A percentile compares a stretch with the other conserved stretches of the same genome.
Evolutionary conservation across 2,888 invertebrate species (phyloP).

Genomic region (Tricholauxania praeusta): DNA sequence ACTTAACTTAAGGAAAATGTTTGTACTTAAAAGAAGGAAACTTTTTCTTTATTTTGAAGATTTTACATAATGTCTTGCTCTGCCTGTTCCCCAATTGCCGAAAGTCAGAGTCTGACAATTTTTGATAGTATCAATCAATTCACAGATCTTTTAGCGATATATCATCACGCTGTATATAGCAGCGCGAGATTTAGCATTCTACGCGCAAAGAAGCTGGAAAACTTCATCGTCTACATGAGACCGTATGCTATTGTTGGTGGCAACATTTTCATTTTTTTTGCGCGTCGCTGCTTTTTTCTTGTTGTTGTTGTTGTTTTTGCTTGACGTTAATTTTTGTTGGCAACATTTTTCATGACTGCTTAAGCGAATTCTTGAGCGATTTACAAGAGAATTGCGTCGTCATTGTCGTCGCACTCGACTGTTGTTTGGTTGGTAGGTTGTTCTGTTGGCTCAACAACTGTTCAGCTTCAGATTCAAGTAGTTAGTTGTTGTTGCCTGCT

Average conservation of each 20-base stretch:
- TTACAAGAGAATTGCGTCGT: slow-evolving; percentile 19
- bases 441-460: not conserved
- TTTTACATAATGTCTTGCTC: too few species aligned
- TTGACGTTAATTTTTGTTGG: slow-evolving; percentile 6
- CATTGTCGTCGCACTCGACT: slow-evolving; percentile 19
- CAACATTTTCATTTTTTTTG: not conserved
- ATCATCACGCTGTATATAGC: too few species aligned
- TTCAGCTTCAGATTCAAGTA: not conserved
- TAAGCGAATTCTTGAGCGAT: slow-evolving; percentile 19
- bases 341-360: slow-evolving; percentile 21
- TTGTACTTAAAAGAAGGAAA: too few species aligned
- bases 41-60: too few species aligned
- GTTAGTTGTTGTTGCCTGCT: not conserved
- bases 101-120: too few species aligned
- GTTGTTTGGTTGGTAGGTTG: not conserved
- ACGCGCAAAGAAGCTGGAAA: slow-evolving; percentile 8
- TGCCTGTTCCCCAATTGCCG: too few species aligned
- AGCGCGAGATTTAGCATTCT: too few species aligned
- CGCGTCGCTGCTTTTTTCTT: not conserved
- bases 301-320: not conserved
- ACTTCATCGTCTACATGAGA: not conserved
- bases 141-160: too few species aligned
- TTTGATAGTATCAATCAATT: too few species aligned
- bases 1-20: too few species aligned
- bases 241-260: slow-evolving; percentile 1